A percentile compares a stretch with the other conserved stretches of the same genome.
Conservation (phyloP, 2,888 invertebrate species). For the Adelognathus sp. region DNA sequence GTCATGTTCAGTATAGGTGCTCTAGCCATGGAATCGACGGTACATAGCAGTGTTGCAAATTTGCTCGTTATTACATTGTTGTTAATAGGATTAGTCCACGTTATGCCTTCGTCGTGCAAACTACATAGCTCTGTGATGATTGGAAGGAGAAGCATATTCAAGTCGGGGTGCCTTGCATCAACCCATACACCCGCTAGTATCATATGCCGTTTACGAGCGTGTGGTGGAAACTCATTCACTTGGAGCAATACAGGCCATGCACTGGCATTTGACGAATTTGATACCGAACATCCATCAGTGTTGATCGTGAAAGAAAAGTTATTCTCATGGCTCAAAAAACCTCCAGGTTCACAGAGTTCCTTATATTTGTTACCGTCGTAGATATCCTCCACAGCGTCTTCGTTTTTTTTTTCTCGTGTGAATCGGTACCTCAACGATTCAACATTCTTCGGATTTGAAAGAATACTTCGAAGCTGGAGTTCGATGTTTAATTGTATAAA, state of each 20-base stretch:
- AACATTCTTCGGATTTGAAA: not conserved
- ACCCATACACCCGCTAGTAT: slow-evolving; percentile 50
- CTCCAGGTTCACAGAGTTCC: slow-evolving; percentile 9
- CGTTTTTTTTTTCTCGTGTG: slow-evolving; percentile 20
- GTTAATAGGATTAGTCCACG: slow-evolving; percentile 26
- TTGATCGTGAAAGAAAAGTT: slow-evolving; percentile 51
- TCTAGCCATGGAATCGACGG: slow-evolving; percentile 49
- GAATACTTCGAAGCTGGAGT: slow-evolving; percentile 1
- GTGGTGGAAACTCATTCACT: slow-evolving; percentile 45
- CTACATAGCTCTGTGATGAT: not conserved
- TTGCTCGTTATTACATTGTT: slow-evolving; percentile 15
- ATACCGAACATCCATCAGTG: slow-evolving; percentile 27
- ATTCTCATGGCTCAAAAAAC: slow-evolving; percentile 34
- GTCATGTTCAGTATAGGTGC: slow-evolving; percentile 46
- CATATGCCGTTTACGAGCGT: slow-evolving; percentile 41
- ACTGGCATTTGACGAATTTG: slow-evolving; percentile 28
- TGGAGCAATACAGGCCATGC: slow-evolving; percentile 32
- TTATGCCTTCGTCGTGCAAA: slow-evolving; percentile 31
- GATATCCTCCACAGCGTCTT: slow-evolving; percentile 39
- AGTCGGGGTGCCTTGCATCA: slow-evolving; percentile 2
- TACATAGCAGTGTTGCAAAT: slow-evolving; percentile 29
- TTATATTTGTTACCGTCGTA: slow-evolving; percentile 43
- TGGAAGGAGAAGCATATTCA: slow-evolving; percentile 12
- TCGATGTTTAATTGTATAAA: slow-evolving; percentile 8
- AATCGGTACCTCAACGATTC: slow-evolving; percentile 20